Percentiles rank a stretch among this genome's conserved stretches.
phyloP scores from a whole-genome alignment of 2,113 vertebrate species.

The Desmodus rotundus region DNA sequence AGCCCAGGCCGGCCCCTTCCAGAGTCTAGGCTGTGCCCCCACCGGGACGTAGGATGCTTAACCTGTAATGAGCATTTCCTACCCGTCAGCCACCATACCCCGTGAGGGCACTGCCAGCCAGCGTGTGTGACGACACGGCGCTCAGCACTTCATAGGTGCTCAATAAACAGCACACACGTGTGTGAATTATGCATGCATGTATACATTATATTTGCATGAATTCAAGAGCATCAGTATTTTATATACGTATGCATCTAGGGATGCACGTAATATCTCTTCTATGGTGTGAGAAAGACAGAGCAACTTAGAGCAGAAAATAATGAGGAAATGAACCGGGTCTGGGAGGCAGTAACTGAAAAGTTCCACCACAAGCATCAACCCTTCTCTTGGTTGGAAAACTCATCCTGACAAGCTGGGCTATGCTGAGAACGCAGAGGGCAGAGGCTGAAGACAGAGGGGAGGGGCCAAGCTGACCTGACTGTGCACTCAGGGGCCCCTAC shows the following conservation, averaged over 20 bases:
- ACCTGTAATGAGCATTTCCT: background rate
- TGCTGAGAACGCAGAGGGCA: background rate
- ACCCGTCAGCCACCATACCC: background rate
- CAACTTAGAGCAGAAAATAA: background rate
- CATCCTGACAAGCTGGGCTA: fast-evolving
- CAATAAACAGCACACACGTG: fast-evolving
- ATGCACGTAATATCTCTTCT: background rate
- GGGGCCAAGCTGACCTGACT: fast-evolving
- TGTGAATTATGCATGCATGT: fast-evolving
- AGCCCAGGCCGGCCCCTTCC: background rate
- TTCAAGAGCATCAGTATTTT: background rate
- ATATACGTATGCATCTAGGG: background rate
- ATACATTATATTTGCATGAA: fast-evolving
- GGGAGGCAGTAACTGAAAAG: background rate
- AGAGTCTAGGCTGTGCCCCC: background rate
- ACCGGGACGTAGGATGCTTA: fast-evolving
- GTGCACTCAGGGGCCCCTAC: background rate
- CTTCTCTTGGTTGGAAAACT: background rate
- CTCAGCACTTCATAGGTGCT: background rate
- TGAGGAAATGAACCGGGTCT: background rate
- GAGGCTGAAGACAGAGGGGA: too few relatives aligned
- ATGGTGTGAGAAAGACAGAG: background rate
- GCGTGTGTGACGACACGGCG: fast-evolving
- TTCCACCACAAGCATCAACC: background rate
- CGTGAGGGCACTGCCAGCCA: background rate